Evolutionary conservation across 2,797 vertebrate genomes (phyloP).

Genomic region (Apogon hyalosoma): DNA sequence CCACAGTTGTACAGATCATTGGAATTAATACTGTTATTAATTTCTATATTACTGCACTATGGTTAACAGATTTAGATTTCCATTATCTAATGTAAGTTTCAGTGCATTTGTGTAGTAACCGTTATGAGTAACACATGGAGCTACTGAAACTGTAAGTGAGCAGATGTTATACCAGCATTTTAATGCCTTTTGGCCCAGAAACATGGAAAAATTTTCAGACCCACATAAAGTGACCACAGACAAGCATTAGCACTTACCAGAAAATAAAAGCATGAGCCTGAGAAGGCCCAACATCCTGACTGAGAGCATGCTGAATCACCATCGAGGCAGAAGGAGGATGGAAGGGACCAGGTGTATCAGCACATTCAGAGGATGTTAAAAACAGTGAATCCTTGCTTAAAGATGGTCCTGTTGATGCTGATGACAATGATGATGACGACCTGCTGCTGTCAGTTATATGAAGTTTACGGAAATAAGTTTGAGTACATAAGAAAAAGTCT

Average conservation of each 20-base stretch:
- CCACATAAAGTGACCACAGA: not conserved
- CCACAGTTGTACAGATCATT: too few species aligned
- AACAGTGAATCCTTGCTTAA: not conserved
- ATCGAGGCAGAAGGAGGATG: constrained; percentile 2
- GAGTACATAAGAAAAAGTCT: constrained; percentile 7
- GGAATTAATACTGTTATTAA: too few species aligned
- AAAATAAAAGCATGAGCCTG: constrained; percentile 26
- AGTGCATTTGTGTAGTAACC: not conserved
- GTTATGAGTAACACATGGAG: not conserved
- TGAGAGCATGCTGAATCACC: constrained; percentile 24
- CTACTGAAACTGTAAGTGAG: not conserved
- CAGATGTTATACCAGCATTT: not conserved
- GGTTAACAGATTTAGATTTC: not conserved
- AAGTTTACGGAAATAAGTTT: not conserved
- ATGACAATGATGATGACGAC: not conserved
- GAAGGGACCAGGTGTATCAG: not conserved
- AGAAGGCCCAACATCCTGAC: constrained; percentile 45
- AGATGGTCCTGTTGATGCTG: not conserved
- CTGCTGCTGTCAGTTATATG: not conserved
- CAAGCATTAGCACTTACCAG: constrained; percentile 67
- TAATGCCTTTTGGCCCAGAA: not conserved
- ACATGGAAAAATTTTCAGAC: not conserved
- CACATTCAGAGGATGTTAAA: constrained; percentile 12
- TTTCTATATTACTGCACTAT: too few species aligned
- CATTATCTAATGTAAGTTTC: not conserved